Evolutionary conservation across 2,113 vertebrate genomes (phyloP).

Genomic region (Beaufortia kweichowensis): DNA sequence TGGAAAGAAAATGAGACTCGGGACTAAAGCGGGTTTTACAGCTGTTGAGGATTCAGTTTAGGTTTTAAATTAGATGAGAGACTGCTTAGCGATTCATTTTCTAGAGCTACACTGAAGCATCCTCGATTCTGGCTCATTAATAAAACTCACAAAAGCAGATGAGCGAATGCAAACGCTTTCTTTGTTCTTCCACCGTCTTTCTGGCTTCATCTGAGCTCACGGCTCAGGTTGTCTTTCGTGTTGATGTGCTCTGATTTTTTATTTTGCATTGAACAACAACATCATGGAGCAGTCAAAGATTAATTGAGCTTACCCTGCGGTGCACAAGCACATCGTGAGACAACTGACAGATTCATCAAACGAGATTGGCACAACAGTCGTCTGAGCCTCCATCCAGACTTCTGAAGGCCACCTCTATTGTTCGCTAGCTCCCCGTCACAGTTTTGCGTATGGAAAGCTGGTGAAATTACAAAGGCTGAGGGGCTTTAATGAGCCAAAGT

Average conservation of each 20-base stretch:
- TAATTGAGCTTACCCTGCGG: conserved; percentile 18
- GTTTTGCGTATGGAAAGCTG: conserved; percentile 56
- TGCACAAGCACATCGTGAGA: conserved; percentile 1
- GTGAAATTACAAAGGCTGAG: conserved; percentile 65
- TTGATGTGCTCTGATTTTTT: background rate
- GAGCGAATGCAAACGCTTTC: conserved; percentile 1
- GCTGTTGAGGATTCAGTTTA: conserved; percentile 45
- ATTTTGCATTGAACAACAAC: conserved; percentile 9
- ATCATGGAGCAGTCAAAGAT: background rate
- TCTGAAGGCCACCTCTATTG: conserved; percentile 57
- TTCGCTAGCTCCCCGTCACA: conserved; percentile 52
- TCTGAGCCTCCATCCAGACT: conserved; percentile 34
- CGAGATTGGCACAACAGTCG: conserved; percentile 8
- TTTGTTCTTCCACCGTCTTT: background rate
- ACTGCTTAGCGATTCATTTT: conserved; percentile 38
- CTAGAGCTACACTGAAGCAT: conserved; percentile 1
- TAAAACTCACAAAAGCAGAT: conserved; percentile 13
- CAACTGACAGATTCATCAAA: conserved; percentile 36
- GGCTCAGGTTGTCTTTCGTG: background rate
- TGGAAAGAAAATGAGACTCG: conserved; percentile 55
- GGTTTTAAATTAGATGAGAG: conserved; percentile 47
- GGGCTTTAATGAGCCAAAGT: conserved; percentile 70
- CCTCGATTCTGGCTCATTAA: conserved; percentile 44
- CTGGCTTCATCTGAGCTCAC: background rate
- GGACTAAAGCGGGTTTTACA: conserved; percentile 46